Evolutionary conservation across 2,888 invertebrate genomes (phyloP).

Genomic region (Hipparchia sbordonii): DNA sequence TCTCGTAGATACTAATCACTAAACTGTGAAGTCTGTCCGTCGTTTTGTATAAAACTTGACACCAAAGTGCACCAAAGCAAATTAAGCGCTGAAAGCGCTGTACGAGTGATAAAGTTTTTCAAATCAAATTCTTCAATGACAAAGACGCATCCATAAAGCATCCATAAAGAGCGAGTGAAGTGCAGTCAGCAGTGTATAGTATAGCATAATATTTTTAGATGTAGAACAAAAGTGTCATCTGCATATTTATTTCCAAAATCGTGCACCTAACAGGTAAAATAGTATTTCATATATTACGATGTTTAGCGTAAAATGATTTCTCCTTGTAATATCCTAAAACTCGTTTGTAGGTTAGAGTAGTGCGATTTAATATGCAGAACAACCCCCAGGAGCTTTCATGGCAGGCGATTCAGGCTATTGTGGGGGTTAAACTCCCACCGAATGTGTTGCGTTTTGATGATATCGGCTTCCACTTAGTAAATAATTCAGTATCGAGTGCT

Average conservation of each 20-base stretch:
- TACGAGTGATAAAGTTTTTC: constrained; percentile 16
- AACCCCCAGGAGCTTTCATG: constrained; percentile 84
- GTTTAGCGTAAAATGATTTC: constrained; percentile 38
- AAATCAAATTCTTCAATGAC: constrained; percentile 43
- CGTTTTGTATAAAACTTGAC: background rate
- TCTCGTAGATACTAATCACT: no score
- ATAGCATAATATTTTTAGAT: constrained; percentile 83
- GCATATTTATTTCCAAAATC: constrained; percentile 63
- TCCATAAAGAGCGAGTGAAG: constrained; percentile 42
- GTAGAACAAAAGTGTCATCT: constrained; percentile 80
- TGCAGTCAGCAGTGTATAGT: constrained; percentile 55
- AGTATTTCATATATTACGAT: constrained; percentile 39
- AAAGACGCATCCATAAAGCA: constrained; percentile 45
- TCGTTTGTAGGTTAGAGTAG: constrained; percentile 83
- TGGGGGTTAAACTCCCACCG: constrained; percentile 81
- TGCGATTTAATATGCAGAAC: constrained; percentile 83
- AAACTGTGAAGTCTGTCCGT: background rate
- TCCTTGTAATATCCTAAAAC: constrained; percentile 71
- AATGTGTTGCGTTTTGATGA: constrained; percentile 81
- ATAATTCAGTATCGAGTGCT: constrained; percentile 73
- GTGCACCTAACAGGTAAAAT: constrained; percentile 71
- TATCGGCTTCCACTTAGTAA: constrained; percentile 78
- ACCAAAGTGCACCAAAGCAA: background rate
- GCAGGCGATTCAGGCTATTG: constrained; percentile 82
- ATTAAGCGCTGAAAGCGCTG: constrained; percentile 33